phyloP scores from a whole-genome alignment of 2,888 invertebrate genomes.

The Sesia apiformis region DNA sequence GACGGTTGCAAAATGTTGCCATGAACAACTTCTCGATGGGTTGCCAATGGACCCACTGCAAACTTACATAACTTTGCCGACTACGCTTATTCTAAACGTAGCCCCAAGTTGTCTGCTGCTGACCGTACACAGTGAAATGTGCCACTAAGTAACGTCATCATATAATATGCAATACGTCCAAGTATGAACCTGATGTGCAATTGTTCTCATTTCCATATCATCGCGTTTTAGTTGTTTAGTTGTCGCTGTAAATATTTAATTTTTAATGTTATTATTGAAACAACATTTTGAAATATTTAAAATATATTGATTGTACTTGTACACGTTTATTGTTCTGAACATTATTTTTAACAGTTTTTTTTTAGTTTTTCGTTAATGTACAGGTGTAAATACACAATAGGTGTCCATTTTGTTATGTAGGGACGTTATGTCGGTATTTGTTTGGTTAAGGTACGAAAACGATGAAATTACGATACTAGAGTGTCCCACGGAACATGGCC shows the following conservation, averaged over 20 bases:
- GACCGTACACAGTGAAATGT: constrained; percentile 18
- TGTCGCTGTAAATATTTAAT: constrained; percentile 65
- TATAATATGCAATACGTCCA: constrained; percentile 60
- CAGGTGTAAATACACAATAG: constrained; percentile 66
- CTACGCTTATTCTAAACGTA: too few species aligned
- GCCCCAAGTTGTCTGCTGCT: constrained; percentile 5
- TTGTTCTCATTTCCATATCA: constrained; percentile 70
- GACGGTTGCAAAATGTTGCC: too few species aligned
- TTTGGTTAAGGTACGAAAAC: too few species aligned
- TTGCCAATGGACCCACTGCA: too few species aligned
- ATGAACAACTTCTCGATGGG: too few species aligned
- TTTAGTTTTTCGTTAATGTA: constrained; percentile 37
- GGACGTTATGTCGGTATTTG: neutral
- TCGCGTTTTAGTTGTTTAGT: constrained; percentile 66
- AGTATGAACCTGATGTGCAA: constrained; percentile 66
- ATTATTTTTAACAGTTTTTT: constrained; percentile 35
- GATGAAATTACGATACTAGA: too few species aligned
- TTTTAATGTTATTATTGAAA: constrained; percentile 53
- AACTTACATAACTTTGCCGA: too few species aligned
- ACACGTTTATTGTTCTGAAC: constrained; percentile 62
- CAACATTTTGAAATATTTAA: constrained; percentile 41
- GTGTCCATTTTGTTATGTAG: constrained; percentile 34
- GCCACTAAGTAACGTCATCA: constrained; percentile 38
- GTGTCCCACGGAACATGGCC: too few species aligned
- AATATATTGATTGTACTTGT: constrained; percentile 31